Evolutionary conservation across 2,888 invertebrate genomes (phyloP).

Genomic region (Ceramica pisi): DNA sequence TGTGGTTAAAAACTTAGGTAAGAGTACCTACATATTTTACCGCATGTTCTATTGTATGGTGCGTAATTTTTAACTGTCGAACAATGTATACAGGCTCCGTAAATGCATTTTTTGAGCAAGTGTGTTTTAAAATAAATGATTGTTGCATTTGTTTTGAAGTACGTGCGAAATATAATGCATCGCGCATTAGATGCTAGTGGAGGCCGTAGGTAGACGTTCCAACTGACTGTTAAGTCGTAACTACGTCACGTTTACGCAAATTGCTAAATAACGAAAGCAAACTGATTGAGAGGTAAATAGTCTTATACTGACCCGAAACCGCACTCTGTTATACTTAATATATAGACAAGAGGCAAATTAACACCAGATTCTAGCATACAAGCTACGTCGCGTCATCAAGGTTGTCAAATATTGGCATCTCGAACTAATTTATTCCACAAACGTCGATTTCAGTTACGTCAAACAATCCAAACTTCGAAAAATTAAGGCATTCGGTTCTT

Average conservation of each 20-base stretch:
- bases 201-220: slow-evolving; percentile 62
- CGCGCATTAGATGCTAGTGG: slow-evolving; percentile 51
- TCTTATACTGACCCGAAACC: slow-evolving; percentile 20
- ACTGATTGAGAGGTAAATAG: slow-evolving; percentile 38
- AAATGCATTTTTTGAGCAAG: too few species aligned
- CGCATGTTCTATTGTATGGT: too few species aligned
- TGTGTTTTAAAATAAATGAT: slow-evolving; percentile 48
- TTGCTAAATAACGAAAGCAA: slow-evolving; percentile 48
- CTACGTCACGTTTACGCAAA: slow-evolving; percentile 51
- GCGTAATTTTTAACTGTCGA: too few species aligned
- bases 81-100: too few species aligned
- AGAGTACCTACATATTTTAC: too few species aligned
- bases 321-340: slow-evolving; percentile 48
- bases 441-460: slow-evolving; percentile 31
- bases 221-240: slow-evolving; percentile 46
- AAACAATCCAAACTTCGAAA: neutral
- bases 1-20: too few species aligned
- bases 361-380: slow-evolving; percentile 35
- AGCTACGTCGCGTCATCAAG: slow-evolving; percentile 53
- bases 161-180: slow-evolving; percentile 58
- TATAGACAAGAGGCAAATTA: slow-evolving; percentile 59
- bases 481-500: slow-evolving; percentile 22
- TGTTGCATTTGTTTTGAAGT: slow-evolving; percentile 51
- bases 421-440: slow-evolving; percentile 56
- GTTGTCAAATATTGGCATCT: slow-evolving; percentile 57